These are phyloP conservation scores for Chrysotoxum bicinctum DNA, from an alignment of 2,888 invertebrate genomes.

Conservation along the genomic window DNA sequence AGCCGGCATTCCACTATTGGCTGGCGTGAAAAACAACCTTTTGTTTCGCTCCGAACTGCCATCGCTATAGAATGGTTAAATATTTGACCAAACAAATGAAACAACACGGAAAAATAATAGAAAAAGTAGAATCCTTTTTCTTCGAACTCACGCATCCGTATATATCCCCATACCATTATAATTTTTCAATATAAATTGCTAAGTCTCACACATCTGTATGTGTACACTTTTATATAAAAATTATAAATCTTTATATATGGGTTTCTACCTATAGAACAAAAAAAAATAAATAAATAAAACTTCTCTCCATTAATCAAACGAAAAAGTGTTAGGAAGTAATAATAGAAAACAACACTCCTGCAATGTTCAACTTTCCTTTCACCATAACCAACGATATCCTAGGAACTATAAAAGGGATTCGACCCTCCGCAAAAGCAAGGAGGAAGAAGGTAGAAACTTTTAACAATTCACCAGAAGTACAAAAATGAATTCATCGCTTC, in stretches of 20 bases:
- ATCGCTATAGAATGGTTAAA: conserved; percentile 31
- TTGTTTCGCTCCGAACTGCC: conserved; percentile 16
- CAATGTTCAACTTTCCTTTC: conserved; percentile 35
- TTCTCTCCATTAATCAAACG: conserved; percentile 65
- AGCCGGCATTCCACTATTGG: neutral
- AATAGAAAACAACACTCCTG: conserved; percentile 50
- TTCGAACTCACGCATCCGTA: conserved; percentile 39
- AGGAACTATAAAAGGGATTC: neutral
- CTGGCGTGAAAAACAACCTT: conserved; percentile 17
- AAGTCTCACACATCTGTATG: neutral
- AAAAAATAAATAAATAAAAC: conserved; percentile 12
- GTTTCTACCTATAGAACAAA: neutral
- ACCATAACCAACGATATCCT: neutral
- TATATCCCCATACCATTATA: conserved; percentile 17
- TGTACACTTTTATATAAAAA: neutral
- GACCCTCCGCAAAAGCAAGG: neutral
- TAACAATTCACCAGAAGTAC: conserved; percentile 48
- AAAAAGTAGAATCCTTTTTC: neutral
- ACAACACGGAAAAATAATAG: conserved; percentile 11
- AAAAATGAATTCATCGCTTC: conserved; percentile 26
- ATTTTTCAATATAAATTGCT: conserved; percentile 55
- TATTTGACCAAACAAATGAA: conserved; percentile 53
- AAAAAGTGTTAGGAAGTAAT: conserved; percentile 59
- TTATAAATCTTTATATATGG: neutral
- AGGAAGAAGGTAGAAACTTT: conserved; percentile 39